phyloP scores from a whole-genome alignment of 2,888 invertebrate genomes.

The Gymnoscelis rufifasciata region DNA sequence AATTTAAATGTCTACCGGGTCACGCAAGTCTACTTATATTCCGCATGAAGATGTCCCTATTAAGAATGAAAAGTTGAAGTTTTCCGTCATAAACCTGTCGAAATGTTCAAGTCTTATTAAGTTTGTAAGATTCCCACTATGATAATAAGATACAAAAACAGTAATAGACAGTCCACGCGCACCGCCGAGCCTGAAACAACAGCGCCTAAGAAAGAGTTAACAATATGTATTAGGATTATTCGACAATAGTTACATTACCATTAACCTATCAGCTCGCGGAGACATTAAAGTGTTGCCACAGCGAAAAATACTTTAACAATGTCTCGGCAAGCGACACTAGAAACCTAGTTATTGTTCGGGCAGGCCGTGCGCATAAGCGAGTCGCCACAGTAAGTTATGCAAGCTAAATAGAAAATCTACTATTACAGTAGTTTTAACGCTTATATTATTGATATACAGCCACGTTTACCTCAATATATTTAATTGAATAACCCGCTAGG shows the following conservation, averaged over 20 bases:
- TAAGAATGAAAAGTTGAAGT: too few relatives aligned
- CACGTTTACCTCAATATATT: conserved; percentile 20
- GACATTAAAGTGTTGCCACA: conserved; percentile 37
- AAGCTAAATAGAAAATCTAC: conserved; percentile 45
- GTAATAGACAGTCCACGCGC: conserved; percentile 44
- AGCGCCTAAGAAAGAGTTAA: conserved; percentile 79
- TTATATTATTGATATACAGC: conserved; percentile 31
- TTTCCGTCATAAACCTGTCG: too few relatives aligned
- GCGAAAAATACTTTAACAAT: conserved; percentile 30
- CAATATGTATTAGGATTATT: conserved; percentile 73
- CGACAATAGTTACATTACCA: conserved; percentile 62
- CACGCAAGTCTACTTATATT: too few relatives aligned
- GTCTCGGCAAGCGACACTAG: conserved; percentile 51
- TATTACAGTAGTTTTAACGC: conserved; percentile 45
- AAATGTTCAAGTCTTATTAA: too few relatives aligned
- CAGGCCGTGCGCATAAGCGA: conserved; percentile 36
- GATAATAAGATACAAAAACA: conserved; percentile 11
- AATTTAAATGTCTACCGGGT: too few relatives aligned
- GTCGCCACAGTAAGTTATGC: conserved; percentile 22
- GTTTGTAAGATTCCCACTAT: conserved; percentile 6
- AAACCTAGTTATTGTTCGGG: conserved; percentile 60
- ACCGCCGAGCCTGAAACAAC: conserved; percentile 64
- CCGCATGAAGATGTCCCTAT: too few relatives aligned
- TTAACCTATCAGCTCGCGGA: conserved; percentile 53
- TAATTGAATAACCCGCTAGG: neutral